phyloP scores from a whole-genome alignment of 2,888 invertebrate species.

The Labia minor region DNA sequence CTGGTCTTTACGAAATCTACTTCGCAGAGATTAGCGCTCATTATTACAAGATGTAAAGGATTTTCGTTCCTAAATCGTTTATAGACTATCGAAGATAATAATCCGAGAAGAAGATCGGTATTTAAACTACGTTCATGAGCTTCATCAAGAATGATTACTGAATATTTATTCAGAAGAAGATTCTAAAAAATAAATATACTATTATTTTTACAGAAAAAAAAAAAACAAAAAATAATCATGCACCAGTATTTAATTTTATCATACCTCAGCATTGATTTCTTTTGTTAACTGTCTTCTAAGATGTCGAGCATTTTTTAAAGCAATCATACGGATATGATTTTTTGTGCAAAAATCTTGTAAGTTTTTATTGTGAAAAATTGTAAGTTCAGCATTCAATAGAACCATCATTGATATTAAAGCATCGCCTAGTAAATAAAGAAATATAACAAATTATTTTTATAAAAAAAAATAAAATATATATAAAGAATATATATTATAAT shows the following conservation, averaged over 20 bases:
- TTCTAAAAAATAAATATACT: too few relatives aligned
- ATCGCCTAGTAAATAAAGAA: conserved; percentile 50
- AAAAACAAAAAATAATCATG: too few relatives aligned
- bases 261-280: conserved; percentile 76
- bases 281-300: conserved; percentile 81
- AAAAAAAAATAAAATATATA: too few relatives aligned
- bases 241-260: too few relatives aligned
- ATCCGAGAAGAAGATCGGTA: conserved; percentile 87
- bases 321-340: conserved; percentile 77
- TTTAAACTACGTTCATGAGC: conserved; percentile 96
- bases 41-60: conserved; percentile 85
- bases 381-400: conserved; percentile 79
- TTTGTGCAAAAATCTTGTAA: conserved; percentile 62
- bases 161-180: conserved; percentile 71
- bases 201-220: too few relatives aligned
- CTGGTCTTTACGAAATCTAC: conserved; percentile 83
- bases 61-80: conserved; percentile 61
- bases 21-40: conserved; percentile 93
- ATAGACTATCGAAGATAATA: conserved; percentile 81
- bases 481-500: background rate
- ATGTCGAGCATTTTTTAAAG: conserved; percentile 82
- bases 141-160: conserved; percentile 91
- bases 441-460: too few relatives aligned
- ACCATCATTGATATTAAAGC: conserved; percentile 77
- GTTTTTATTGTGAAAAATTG: conserved; percentile 49